Conservation (phyloP, 1,140 invertebrate species). For the Anastatus disparis region DNA sequence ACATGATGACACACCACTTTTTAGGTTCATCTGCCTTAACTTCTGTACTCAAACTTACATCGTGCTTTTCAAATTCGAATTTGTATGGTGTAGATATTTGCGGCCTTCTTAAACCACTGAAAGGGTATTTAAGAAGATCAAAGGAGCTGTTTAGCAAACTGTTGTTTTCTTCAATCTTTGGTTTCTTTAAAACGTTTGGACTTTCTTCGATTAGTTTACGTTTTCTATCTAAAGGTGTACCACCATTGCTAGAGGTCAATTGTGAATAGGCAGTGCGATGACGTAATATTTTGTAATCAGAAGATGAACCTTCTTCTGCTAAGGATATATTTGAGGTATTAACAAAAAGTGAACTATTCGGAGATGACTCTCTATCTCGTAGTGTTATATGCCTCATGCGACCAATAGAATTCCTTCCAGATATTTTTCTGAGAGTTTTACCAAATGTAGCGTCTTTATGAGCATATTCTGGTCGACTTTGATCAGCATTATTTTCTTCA, state of each 20-base stretch:
- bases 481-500: conserved; percentile 38
- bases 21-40: conserved; percentile 39
- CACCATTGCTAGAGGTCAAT: conserved; percentile 43
- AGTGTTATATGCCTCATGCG: conserved; percentile 55
- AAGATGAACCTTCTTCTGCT: conserved; percentile 41
- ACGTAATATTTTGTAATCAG: conserved; percentile 45
- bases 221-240: conserved; percentile 49
- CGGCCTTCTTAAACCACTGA: conserved; percentile 45
- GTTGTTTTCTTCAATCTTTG: conserved; percentile 44
- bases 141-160: conserved; percentile 52
- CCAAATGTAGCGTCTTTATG: conserved; percentile 54
- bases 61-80: conserved; percentile 46
- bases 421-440: conserved; percentile 54
- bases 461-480: conserved; percentile 29
- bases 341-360: conserved; percentile 57
- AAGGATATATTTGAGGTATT: conserved; percentile 52
- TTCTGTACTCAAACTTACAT: conserved; percentile 38
- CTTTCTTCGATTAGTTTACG: conserved; percentile 48
- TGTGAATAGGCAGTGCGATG: conserved; percentile 44
- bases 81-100: conserved; percentile 54
- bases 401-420: conserved; percentile 52
- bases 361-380: conserved; percentile 51
- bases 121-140: conserved; percentile 45
- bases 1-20: conserved; percentile 60
- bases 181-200: conserved; percentile 46